A percentile compares a stretch with the other conserved stretches of the same genome.
Evolutionary conservation across 2,888 invertebrate genomes (phyloP).

Genomic region (Oligia strigilis): DNA sequence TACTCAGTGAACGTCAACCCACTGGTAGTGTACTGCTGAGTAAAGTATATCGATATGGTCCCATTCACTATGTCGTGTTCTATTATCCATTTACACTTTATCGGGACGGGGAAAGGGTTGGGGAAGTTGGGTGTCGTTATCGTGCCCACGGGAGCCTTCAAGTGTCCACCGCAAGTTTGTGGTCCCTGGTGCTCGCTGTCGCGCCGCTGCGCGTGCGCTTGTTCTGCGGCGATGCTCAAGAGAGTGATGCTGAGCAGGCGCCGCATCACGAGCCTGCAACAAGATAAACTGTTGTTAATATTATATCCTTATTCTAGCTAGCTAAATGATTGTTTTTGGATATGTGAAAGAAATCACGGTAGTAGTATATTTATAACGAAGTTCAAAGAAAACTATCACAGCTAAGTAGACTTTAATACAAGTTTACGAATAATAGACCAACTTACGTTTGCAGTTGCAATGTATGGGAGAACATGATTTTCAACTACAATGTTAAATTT

Average conservation of each 20-base stretch:
- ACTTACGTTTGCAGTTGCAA: too few species aligned
- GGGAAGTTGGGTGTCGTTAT: conserved; percentile 97
- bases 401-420: too few species aligned
- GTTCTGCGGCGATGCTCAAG: neutral
- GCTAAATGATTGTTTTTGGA: too few species aligned
- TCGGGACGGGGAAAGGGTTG: conserved; percentile 94
- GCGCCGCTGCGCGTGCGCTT: neutral
- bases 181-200: conserved; percentile 69
- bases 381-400: too few species aligned
- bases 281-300: neutral
- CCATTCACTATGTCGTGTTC: conserved; percentile 93
- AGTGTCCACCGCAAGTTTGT: conserved; percentile 92
- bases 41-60: conserved; percentile 96
- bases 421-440: too few species aligned
- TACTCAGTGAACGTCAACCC: conserved; percentile 95
- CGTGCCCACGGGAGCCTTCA: conserved; percentile 92
- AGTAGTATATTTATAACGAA: too few species aligned
- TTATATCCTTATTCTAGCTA: neutral
- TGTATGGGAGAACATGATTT: too few species aligned
- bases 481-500: too few species aligned
- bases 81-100: conserved; percentile 96
- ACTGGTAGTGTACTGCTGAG: conserved; percentile 96
- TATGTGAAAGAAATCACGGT: too few species aligned
- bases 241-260: conserved; percentile 71
- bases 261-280: conserved; percentile 82